A percentile compares a stretch with the other conserved stretches of the same genome.
Evolutionary conservation across 2,888 invertebrate genomes (phyloP).

Genomic region (Pyrochroa serraticornis): DNA sequence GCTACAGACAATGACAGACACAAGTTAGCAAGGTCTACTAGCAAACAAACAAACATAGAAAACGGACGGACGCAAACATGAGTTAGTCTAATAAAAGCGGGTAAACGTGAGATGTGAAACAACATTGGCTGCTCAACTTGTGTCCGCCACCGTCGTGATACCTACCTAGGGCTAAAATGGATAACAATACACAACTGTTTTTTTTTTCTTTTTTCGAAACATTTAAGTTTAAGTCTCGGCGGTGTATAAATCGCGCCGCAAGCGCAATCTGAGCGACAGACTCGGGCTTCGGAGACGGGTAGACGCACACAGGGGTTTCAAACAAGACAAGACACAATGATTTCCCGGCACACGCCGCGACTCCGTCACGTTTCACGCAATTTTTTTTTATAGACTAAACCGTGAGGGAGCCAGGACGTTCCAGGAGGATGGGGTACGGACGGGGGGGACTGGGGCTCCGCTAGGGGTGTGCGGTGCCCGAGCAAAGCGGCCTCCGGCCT

Average conservation of each 20-base stretch:
- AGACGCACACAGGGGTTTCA: conserved; percentile 87
- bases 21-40: conserved; percentile 58
- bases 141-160: conserved; percentile 58
- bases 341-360: conserved; percentile 60
- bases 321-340: conserved; percentile 83
- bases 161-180: conserved; percentile 55
- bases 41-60: conserved; percentile 47
- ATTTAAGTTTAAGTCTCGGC: conserved; percentile 23
- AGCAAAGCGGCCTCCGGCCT: conserved; percentile 51
- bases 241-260: conserved; percentile 31
- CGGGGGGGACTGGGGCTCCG: conserved; percentile 47
- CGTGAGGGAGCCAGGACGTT: conserved; percentile 28
- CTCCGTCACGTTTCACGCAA: conserved; percentile 28
- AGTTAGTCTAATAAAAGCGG: conserved; percentile 37
- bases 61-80: conserved; percentile 38
- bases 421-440: conserved; percentile 30
- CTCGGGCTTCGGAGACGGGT: conserved; percentile 62
- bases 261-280: conserved; percentile 52
- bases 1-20: conserved; percentile 61
- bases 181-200: conserved; percentile 5
- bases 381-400: conserved; percentile 13
- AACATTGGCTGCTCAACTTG: conserved; percentile 56
- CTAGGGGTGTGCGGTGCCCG: conserved; percentile 57
- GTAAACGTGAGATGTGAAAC: conserved; percentile 41
- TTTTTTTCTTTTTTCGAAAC: background rate